Evolutionary conservation across 1,140 invertebrate genomes (phyloP).

Genomic region (Bombus cullumanus): DNA sequence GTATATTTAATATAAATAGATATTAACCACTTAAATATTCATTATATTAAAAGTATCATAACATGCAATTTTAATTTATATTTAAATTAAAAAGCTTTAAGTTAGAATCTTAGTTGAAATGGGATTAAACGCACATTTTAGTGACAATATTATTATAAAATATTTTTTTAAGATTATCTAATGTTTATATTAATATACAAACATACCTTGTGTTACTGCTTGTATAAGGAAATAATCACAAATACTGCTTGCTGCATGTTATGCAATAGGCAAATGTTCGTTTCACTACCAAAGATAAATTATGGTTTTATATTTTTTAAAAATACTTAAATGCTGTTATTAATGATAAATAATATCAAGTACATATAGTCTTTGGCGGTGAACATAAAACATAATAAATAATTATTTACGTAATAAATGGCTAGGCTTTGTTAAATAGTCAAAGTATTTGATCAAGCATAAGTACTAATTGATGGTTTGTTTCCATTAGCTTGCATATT

Average conservation of each 20-base stretch:
- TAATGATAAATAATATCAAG: background rate
- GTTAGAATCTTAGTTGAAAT: background rate
- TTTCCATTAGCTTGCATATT: constrained; percentile 81
- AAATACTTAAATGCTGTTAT: background rate
- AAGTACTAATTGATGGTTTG: constrained; percentile 69
- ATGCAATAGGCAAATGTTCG: constrained; percentile 29
- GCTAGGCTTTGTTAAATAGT: constrained; percentile 55
- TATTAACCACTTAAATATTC: background rate
- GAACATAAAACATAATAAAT: constrained; percentile 31
- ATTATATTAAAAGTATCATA: background rate
- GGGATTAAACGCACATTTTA: background rate
- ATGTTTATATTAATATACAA: background rate
- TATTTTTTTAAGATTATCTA: constrained; percentile 24
- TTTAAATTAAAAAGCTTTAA: background rate
- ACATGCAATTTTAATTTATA: constrained; percentile 16
- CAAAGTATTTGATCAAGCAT: constrained; percentile 46
- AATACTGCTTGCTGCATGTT: constrained; percentile 38
- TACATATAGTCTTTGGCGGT: constrained; percentile 55
- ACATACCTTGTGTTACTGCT: constrained; percentile 8
- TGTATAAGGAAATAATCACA: constrained; percentile 5
- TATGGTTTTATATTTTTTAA: background rate
- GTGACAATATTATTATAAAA: background rate
- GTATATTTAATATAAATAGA: background rate
- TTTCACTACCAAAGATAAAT: constrained; percentile 24
- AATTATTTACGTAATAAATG: constrained; percentile 38